phyloP scores from a whole-genome alignment of 2,113 vertebrate genomes.

The Istiophorus platypterus region DNA sequence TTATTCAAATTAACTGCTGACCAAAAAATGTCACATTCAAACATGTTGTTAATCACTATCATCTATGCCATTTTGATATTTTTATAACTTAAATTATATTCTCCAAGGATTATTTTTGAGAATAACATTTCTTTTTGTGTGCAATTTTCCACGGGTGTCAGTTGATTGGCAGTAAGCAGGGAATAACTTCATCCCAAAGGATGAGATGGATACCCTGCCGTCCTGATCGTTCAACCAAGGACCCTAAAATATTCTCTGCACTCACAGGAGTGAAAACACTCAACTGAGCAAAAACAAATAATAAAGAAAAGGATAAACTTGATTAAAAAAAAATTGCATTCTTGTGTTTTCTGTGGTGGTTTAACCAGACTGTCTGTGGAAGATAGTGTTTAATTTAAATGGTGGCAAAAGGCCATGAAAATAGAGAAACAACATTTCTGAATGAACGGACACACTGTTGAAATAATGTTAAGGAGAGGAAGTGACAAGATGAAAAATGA shows the following conservation, averaged over 20 bases:
- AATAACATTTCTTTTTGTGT: not conserved
- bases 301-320: not conserved
- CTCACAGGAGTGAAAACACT: slow-evolving; percentile 2
- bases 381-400: not conserved
- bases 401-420: not conserved
- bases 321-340: not conserved
- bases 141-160: slow-evolving; percentile 13
- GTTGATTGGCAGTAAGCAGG: slow-evolving; percentile 24
- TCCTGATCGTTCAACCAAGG: not conserved
- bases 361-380: not conserved
- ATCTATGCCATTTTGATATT: not conserved
- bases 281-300: not conserved
- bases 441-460: not conserved
- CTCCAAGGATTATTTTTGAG: slow-evolving; percentile 8
- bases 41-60: not conserved
- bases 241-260: slow-evolving; percentile 1
- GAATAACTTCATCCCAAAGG: not conserved
- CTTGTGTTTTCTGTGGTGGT: not conserved
- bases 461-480: not conserved
- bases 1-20: not conserved
- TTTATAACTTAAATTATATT: not conserved
- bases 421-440: not conserved
- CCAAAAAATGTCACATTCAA: not conserved
- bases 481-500: not conserved
- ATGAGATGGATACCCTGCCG: not conserved